Evolutionary conservation across 2,888 invertebrate species (phyloP).

Genomic region (Carterocephalus palaemon): DNA sequence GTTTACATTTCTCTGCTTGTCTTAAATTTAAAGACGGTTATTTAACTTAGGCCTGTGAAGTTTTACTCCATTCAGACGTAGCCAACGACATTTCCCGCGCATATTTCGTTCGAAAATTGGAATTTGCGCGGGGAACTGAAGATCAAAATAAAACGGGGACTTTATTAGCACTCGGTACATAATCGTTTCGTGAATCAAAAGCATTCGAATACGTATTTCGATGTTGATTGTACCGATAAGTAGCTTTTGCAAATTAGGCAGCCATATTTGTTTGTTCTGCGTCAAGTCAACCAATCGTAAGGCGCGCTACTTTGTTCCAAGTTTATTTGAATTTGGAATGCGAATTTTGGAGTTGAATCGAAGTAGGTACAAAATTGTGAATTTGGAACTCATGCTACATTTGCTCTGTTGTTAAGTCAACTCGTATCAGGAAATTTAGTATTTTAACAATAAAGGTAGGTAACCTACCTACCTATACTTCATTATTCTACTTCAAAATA

Average conservation of each 20-base stretch:
- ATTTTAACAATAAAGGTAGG: too few species aligned
- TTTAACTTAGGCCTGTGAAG: conserved; percentile 46
- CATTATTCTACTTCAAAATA: too few species aligned
- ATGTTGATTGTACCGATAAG: conserved; percentile 57
- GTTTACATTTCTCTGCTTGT: conserved; percentile 72
- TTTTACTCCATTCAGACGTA: conserved; percentile 32
- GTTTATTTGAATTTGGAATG: conserved; percentile 25
- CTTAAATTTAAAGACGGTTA: conserved; percentile 63
- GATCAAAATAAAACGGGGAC: conserved; percentile 52
- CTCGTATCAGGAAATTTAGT: too few species aligned
- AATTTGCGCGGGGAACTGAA: conserved; percentile 23
- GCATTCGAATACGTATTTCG: conserved; percentile 51
- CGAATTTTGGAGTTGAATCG: conserved; percentile 14
- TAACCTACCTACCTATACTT: too few species aligned
- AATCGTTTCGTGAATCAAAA: conserved; percentile 62
- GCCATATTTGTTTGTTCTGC: conserved; percentile 47
- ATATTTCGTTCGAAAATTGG: conserved; percentile 19
- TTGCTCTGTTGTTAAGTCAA: too few species aligned
- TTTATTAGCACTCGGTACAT: conserved; percentile 60
- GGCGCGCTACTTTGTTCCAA: conserved; percentile 18
- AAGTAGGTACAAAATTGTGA: conserved; percentile 17
- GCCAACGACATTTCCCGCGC: conserved; percentile 28
- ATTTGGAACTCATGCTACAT: conserved; percentile 11
- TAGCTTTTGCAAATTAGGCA: conserved; percentile 55
- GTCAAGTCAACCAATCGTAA: conserved; percentile 30